Percentiles rank a stretch among this genome's conserved stretches.
Evolutionary conservation across 1,140 invertebrate genomes (phyloP).

Genomic region (Lepidurus packardi): DNA sequence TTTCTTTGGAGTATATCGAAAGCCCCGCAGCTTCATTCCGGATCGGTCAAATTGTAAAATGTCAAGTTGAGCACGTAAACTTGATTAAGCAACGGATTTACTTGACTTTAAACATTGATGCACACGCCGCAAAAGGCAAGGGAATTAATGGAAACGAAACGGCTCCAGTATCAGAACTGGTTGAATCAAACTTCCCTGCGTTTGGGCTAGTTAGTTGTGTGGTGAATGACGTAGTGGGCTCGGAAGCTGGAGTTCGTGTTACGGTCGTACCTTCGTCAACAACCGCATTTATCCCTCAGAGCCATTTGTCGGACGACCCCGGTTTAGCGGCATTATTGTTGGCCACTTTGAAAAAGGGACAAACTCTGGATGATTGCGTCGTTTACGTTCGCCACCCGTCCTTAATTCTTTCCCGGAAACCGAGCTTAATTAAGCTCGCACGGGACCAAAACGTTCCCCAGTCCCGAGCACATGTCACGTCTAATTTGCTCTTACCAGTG

Average conservation of each 20-base stretch:
- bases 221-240: neutral
- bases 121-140: neutral
- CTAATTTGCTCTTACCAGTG: constrained; percentile 18
- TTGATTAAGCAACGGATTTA: constrained; percentile 31
- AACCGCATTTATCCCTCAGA: constrained; percentile 26
- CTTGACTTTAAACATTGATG: constrained; percentile 12
- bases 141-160: neutral
- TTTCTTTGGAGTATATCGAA: constrained; percentile 33
- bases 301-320: constrained; percentile 29
- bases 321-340: neutral
- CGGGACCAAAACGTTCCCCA: constrained; percentile 23
- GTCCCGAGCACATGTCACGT: constrained; percentile 4
- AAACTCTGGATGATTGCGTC: constrained; percentile 25
- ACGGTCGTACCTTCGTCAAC: neutral
- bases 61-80: constrained; percentile 40
- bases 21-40: constrained; percentile 43
- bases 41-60: constrained; percentile 42
- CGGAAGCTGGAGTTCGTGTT: constrained; percentile 25
- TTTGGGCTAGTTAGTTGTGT: constrained; percentile 21
- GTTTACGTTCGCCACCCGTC: constrained; percentile 22
- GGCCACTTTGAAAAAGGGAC: constrained; percentile 17
- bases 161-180: neutral
- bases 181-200: neutral
- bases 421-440: constrained; percentile 12
- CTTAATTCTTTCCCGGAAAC: constrained; percentile 24